A percentile compares a stretch with the other conserved stretches of the same genome.
Evolutionary conservation across 2,888 invertebrate species (phyloP).

Genomic region (Drosophila setosimentum): DNA sequence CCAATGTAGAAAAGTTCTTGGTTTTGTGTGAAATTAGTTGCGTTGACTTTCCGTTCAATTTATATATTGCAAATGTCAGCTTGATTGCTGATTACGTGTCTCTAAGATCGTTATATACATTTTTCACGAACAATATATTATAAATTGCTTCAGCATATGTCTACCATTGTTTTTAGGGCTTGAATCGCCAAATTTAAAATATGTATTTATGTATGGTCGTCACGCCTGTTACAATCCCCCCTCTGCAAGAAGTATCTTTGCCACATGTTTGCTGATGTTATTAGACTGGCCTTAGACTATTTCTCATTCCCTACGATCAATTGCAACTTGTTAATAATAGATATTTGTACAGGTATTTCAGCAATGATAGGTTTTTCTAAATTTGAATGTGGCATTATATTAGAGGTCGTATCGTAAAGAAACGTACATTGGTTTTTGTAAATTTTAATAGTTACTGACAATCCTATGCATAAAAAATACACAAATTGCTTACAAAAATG

Average conservation of each 20-base stretch:
- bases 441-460: background rate
- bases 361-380: too few relatives aligned
- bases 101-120: background rate
- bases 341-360: background rate
- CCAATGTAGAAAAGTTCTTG: too few relatives aligned
- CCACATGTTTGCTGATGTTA: background rate
- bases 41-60: background rate
- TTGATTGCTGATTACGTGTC: background rate
- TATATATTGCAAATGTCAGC: background rate
- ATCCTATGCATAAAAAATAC: background rate
- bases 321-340: background rate
- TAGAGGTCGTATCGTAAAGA: background rate
- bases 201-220: background rate
- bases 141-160: background rate
- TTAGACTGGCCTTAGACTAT: background rate
- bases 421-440: fast-evolving
- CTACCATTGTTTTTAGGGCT: background rate
- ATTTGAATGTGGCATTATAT: background rate
- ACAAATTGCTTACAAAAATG: background rate
- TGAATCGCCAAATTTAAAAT: background rate
- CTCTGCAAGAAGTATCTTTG: background rate
- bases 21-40: too few relatives aligned
- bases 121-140: background rate
- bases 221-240: background rate
- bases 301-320: background rate